phyloP scores from a whole-genome alignment of 2,888 invertebrate genomes.

The Prosopocoilus inquinatus region DNA sequence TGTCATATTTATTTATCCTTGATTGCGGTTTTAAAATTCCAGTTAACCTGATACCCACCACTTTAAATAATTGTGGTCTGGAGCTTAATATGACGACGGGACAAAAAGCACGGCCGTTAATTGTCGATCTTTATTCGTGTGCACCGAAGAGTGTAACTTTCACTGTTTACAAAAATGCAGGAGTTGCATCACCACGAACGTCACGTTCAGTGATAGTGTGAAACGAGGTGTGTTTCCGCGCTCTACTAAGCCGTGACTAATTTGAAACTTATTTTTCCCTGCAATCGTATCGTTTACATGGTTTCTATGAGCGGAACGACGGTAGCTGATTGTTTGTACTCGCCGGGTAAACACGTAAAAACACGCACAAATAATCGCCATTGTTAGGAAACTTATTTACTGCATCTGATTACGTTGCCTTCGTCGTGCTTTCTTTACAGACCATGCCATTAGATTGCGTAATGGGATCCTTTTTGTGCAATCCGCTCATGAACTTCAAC shows the following conservation, averaged over 20 bases:
- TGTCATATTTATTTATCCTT: slow-evolving; percentile 2
- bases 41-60: background rate
- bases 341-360: background rate
- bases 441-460: no score
- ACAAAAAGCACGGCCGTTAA: background rate
- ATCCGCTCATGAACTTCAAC: background rate
- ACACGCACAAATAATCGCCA: background rate
- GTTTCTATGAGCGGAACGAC: slow-evolving; percentile 38
- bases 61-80: background rate
- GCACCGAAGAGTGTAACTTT: background rate
- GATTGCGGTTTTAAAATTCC: background rate
- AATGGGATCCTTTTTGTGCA: background rate
- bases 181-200: slow-evolving; percentile 18
- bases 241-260: slow-evolving; percentile 46
- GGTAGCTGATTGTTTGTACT: slow-evolving; percentile 14
- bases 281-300: slow-evolving; percentile 37
- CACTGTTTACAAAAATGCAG: slow-evolving; percentile 1
- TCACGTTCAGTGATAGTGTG: slow-evolving; percentile 45
- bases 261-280: slow-evolving; percentile 43
- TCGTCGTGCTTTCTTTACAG: background rate
- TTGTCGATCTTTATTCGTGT: background rate
- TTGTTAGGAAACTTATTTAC: background rate
- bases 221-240: slow-evolving; percentile 50
- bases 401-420: background rate
- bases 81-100: background rate